Base-by-base conservation (phyloP, 1,140 invertebrate species). In the Temnothorax longispinosus region DNA sequence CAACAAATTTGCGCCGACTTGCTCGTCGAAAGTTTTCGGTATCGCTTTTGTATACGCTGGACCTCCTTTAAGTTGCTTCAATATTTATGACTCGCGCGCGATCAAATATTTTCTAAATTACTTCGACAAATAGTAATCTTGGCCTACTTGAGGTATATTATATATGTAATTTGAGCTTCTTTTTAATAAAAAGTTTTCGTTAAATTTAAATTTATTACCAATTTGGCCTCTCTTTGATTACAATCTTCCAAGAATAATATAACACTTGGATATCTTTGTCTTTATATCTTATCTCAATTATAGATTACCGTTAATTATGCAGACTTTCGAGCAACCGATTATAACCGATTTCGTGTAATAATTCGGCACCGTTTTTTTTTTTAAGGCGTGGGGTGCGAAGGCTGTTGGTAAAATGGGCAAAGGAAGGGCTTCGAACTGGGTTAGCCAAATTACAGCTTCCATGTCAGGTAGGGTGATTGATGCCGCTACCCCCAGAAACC, bases 381-480 rank as follows among this genome's bases (percentile, higher is more conserved):
- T 21, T 21, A 71, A 72, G 27, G 10, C 71, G 56, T 86, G 72
- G 89, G 87, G 90, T 86, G 89, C 81, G 89, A 91, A 93, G 88
- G 92, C 76, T 85, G 87, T 85, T 54, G 85, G 71, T 88, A 89
- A 89, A 86, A 88, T 88, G 81, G 87, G 87, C 86, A 85, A 90
- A 89, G 82, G 80, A 88, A 87, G 87, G 77, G 62, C 74, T 76
- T 76, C 74, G 89, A 89, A 91, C 74, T 75, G 92, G 92, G 92
- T 95, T 94, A 94, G 94, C 93, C 94, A 95, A 95, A 95, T 95
- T 95, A 95, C 94, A 95, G 94, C 94, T 93, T 94, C 93, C 93
- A 93, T 93, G 94, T 95, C 94, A 95, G 94, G 85, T 89, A 67
- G 85, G 88, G 91, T 95, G 94, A 95, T 95, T 94, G 94, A 95